Conservation (phyloP, 2,113 vertebrate genomes). For the Xyliphius kryptos region DNA sequence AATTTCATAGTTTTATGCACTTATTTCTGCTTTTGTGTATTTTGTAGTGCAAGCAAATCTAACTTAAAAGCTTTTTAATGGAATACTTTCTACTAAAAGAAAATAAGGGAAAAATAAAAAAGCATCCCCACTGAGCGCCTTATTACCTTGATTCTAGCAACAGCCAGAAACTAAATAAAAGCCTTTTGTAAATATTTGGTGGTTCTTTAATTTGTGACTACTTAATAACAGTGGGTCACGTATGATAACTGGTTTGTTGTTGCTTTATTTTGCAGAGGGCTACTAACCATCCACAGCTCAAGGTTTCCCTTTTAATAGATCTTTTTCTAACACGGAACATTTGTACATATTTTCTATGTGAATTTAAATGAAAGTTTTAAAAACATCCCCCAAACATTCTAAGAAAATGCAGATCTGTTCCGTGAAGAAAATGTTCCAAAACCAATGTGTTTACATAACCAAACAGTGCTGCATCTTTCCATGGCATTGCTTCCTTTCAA, state of each 20-base stretch:
- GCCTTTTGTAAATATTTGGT: constrained; percentile 11
- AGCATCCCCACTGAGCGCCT: neutral
- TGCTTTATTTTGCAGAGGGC: neutral
- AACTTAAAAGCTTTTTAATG: constrained; percentile 4
- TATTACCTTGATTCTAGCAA: neutral
- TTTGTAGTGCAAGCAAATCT: constrained; percentile 26
- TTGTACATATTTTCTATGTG: too few species aligned
- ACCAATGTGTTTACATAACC: too few species aligned
- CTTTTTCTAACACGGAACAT: too few species aligned
- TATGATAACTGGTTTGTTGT: neutral
- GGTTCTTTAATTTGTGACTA: constrained; percentile 6
- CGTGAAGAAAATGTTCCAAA: too few species aligned
- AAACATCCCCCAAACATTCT: too few species aligned
- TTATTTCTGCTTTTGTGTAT: constrained; percentile 36
- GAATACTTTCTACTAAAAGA: neutral
- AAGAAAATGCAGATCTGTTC: too few species aligned
- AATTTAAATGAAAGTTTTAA: too few species aligned
- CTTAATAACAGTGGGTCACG: constrained; percentile 21
- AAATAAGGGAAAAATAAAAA: neutral
- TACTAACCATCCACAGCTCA: neutral
- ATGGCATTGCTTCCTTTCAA: too few species aligned
- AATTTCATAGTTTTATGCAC: constrained; percentile 30
- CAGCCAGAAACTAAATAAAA: constrained; percentile 17
- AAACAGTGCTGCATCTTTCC: too few species aligned
- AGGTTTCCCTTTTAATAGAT: neutral